phyloP scores from a whole-genome alignment of 2,113 vertebrate genomes.

The Castor canadensis region DNA sequence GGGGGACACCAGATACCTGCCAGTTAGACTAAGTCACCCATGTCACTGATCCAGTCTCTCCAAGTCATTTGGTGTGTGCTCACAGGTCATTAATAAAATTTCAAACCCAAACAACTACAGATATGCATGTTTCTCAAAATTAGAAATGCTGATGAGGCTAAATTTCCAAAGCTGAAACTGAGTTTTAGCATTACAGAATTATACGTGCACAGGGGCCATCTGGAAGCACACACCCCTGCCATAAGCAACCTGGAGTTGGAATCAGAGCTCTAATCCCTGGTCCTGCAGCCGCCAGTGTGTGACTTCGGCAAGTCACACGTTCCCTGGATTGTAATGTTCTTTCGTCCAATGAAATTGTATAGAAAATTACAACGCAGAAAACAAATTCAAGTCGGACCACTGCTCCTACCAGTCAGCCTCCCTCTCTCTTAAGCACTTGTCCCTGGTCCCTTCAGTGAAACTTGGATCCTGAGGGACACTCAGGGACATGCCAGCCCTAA shows the following conservation, averaged over 20 bases:
- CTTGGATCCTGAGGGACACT: no score
- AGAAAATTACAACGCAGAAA: background rate
- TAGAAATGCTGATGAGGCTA: background rate
- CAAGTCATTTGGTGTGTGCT: background rate
- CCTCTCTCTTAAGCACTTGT: background rate
- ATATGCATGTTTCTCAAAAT: background rate
- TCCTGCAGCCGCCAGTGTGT: background rate
- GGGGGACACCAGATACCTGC: no score
- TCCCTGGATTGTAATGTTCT: background rate
- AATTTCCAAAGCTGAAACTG: background rate
- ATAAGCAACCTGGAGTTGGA: background rate
- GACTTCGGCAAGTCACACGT: background rate
- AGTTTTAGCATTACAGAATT: background rate
- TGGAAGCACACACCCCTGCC: background rate
- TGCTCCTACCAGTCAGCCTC: no score
- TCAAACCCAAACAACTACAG: background rate
- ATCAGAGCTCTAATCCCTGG: background rate
- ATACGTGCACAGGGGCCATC: background rate
- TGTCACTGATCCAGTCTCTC: background rate
- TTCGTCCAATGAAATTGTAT: background rate
- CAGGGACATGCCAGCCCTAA: background rate
- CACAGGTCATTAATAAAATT: background rate
- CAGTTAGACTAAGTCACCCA: rapidly evolving
- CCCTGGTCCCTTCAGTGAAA: background rate
- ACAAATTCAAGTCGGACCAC: background rate